These are phyloP conservation scores for Microplitis mediator DNA, from an alignment of 1,140 invertebrate species.

Conservation along the genomic window DNA sequence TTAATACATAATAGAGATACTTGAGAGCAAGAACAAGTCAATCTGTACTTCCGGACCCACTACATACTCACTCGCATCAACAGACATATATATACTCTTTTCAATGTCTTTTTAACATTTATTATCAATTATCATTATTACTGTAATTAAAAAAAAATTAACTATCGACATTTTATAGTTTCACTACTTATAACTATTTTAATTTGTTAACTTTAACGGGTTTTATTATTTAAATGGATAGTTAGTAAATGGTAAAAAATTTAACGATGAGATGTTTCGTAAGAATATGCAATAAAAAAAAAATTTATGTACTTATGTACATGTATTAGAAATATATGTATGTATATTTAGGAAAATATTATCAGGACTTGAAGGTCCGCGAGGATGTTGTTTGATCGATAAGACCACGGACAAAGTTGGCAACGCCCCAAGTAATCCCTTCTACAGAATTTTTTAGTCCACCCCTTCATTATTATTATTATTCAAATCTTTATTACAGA, in stretches of 20 bases:
- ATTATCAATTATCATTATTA: background rate
- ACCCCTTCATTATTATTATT: conserved; percentile 31
- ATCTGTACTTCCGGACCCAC: conserved; percentile 17
- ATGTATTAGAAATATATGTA: background rate
- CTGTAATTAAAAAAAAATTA: background rate
- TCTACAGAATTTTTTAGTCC: conserved; percentile 21
- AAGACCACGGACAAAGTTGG: conserved; percentile 41
- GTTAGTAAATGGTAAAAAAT: background rate
- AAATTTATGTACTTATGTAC: background rate
- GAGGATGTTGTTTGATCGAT: conserved; percentile 50
- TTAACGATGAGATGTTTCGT: background rate
- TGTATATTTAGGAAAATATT: background rate
- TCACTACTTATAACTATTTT: background rate
- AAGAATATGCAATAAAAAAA: too few species aligned
- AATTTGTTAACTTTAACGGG: background rate
- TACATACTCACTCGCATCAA: too few species aligned
- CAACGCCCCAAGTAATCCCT: conserved; percentile 34
- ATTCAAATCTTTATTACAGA: background rate
- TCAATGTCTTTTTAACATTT: background rate
- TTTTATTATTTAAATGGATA: too few species aligned
- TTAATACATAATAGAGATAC: background rate
- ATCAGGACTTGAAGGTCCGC: conserved; percentile 17
- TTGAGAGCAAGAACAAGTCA: conserved; percentile 6
- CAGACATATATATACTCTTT: too few species aligned
- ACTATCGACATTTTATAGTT: background rate